These are phyloP conservation scores for Myotis myotis DNA, from an alignment of 2,797 vertebrate genomes.

Conservation along the genomic window DNA sequence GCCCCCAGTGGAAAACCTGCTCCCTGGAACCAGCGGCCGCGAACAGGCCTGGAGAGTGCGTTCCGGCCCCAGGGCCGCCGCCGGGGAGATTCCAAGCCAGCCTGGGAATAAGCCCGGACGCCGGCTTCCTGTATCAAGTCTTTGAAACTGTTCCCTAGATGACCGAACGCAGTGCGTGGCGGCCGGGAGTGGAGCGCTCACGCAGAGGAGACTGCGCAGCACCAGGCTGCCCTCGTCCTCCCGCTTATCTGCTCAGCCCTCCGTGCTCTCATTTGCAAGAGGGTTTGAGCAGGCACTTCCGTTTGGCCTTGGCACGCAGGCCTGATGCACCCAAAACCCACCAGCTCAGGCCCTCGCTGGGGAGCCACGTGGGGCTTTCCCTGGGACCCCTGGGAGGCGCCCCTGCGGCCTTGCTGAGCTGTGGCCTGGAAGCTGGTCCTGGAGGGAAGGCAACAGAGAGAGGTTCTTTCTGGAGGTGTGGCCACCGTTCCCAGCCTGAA, in stretches of 20 bases:
- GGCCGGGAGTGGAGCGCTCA: conserved; percentile 46
- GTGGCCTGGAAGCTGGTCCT: not conserved
- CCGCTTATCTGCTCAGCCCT: conserved; percentile 3
- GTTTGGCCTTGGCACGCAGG: conserved; percentile 33
- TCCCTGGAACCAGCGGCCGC: not conserved
- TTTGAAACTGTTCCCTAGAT: conserved; percentile 79
- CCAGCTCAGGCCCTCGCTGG: not conserved
- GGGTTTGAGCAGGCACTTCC: conserved; percentile 56
- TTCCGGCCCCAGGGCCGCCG: not conserved
- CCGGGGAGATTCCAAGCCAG: conserved; percentile 39
- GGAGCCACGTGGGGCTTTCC: not conserved
- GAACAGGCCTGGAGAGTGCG: not conserved
- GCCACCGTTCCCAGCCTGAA: conserved; percentile 5
- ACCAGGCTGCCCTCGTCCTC: not conserved
- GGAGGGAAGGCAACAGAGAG: not conserved
- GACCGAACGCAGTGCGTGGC: conserved; percentile 71
- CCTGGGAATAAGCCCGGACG: conserved; percentile 74
- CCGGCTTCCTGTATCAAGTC: conserved; percentile 71
- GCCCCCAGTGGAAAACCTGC: not conserved
- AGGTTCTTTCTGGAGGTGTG: not conserved
- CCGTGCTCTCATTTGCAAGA: not conserved
- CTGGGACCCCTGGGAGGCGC: not conserved
- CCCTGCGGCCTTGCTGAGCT: not conserved
- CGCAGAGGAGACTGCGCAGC: not conserved
- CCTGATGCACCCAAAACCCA: conserved; percentile 35